Conservation (phyloP, 92 coral and sea anemone species). For the Paragorgia papillata region DNA sequence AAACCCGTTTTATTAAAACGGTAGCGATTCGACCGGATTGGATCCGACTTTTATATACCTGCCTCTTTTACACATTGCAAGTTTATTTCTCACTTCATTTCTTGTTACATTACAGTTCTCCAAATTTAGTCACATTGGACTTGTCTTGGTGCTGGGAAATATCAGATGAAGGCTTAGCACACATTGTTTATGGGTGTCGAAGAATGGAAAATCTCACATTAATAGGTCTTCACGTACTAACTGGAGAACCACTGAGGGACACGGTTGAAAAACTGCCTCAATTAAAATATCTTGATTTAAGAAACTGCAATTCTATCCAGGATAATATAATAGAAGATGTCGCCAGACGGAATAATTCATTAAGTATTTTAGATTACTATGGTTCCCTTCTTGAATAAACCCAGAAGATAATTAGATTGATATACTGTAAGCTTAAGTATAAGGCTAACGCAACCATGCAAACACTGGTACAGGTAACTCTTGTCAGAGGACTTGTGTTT, state of each 20-base stretch:
- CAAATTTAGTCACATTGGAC: constrained; percentile 67
- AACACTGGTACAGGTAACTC: too few species aligned
- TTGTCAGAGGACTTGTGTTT: too few species aligned
- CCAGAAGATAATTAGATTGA: neutral
- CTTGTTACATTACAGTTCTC: constrained; percentile 75
- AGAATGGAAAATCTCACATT: constrained; percentile 64
- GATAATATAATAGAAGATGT: constrained; percentile 80
- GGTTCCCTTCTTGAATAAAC: constrained; percentile 38
- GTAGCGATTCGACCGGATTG: too few species aligned
- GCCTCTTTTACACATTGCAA: too few species aligned
- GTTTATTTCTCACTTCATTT: too few species aligned
- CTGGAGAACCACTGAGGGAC: constrained; percentile 71
- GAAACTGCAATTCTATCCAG: constrained; percentile 78
- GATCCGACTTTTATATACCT: too few species aligned
- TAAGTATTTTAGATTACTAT: constrained; percentile 77
- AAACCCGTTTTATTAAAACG: too few species aligned
- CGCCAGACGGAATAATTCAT: constrained; percentile 53
- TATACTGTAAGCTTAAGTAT: too few species aligned
- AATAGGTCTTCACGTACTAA: constrained; percentile 69
- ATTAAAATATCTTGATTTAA: constrained; percentile 70
- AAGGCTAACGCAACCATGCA: too few species aligned
- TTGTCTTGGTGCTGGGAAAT: constrained; percentile 97
- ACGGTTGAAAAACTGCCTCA: constrained; percentile 65
- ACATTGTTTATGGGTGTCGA: constrained; percentile 62
- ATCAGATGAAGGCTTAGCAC: constrained; percentile 79